Percentiles rank a stretch among this genome's conserved stretches.
phyloP scores from a whole-genome alignment of 2,888 invertebrate species.

The Blomia tropicalis region DNA sequence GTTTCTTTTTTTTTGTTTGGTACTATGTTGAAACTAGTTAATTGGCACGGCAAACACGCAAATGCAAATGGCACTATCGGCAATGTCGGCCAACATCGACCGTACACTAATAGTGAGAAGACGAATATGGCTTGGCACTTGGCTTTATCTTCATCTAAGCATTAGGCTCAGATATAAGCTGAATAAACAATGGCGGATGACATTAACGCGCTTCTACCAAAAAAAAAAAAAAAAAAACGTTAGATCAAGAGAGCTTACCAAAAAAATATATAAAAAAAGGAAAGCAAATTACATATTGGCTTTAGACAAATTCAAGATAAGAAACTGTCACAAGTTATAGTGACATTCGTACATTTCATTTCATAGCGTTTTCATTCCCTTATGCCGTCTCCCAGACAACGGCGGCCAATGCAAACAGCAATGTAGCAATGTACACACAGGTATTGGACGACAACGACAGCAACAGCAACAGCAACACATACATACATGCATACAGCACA shows the following conservation, averaged over 20 bases:
- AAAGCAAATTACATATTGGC: conserved; percentile 15
- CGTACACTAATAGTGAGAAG: neutral
- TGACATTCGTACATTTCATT: no score
- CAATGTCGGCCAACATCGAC: neutral
- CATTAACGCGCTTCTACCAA: no score
- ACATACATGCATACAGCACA: no score
- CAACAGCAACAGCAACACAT: no score
- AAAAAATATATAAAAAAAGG: no score
- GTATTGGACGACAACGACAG: no score
- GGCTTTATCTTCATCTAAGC: conserved; percentile 5
- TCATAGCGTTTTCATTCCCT: no score
- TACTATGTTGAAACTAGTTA: no score
- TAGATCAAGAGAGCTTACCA: conserved; percentile 11
- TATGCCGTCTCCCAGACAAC: neutral
- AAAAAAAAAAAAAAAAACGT: neutral
- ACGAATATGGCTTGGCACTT: conserved; percentile 2
- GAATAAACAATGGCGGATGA: conserved; percentile 4
- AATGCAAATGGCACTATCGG: neutral
- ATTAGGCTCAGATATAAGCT: neutral
- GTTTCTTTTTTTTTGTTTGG: no score
- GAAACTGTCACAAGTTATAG: conserved; percentile 7
- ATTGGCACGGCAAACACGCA: neutral
- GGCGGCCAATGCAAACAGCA: neutral
- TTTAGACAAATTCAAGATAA: conserved; percentile 13
- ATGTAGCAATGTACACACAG: conserved; percentile 13